Base-by-base conservation (phyloP, 1,140 invertebrate genomes). In the Cyrtorhinus lividipennis region DNA sequence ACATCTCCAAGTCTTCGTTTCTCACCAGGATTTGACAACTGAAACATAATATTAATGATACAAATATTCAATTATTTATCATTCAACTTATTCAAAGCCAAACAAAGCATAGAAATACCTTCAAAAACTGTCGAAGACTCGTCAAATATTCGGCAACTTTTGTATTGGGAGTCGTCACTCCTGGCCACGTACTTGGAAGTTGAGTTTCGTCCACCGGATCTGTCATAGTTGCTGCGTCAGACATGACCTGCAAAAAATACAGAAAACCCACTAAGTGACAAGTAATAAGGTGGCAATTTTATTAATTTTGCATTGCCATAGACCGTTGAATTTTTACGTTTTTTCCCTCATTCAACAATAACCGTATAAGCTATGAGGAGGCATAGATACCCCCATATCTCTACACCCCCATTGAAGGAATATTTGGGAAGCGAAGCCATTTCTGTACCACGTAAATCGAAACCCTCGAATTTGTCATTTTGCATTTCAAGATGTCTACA, bases 1-100 rank as follows among this genome's bases (percentile, higher is more conserved):
- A 88, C 83, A 71, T 84, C 80, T 0, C 83, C 84, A 1, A 83
- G 83, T 71, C 83, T 83, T 2, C 83, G 83, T 66, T 83, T 82
- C 24, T 65, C 64, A 38, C n/a, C n/a, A 46, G 64, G 62, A 30
- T n/a, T 63, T 10, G 64, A 65, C 24, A 65, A 23, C 64, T 65
- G 26, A n/a, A 63, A 65, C 10, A 53, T 2, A 48, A 48, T 2
- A 48, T 2, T 22, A 48, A n/a, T n/a, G n/a, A n/a, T n/a, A n/a
- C n/a, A n/a, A n/a, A n/a, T n/a, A n/a, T n/a, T n/a, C n/a, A n/a
- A n/a, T n/a, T n/a, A n/a, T n/a, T n/a, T n/a, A n/a, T n/a, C n/a
- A n/a, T n/a, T n/a, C n/a, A n/a, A n/a, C n/a, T n/a, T n/a, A n/a
- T n/a, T n/a, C n/a, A n/a, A n/a, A n/a, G n/a, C n/a, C n/a, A n/a